Percentiles rank a stretch among this genome's conserved stretches.
Evolutionary conservation across 92 coral and sea anemone species (phyloP).

Genomic region (Virgularia gustaviana): DNA sequence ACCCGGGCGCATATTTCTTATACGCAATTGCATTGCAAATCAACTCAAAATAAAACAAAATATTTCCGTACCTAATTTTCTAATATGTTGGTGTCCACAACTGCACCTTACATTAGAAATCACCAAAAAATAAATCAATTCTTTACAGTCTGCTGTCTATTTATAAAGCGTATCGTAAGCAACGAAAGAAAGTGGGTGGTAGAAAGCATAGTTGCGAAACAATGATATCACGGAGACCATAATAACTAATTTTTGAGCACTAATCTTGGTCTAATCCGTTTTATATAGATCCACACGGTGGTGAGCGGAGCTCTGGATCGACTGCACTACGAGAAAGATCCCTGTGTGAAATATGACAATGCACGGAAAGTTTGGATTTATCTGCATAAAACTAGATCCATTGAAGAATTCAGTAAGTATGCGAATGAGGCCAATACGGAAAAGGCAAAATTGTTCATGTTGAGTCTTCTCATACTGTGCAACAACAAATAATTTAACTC

Average conservation of each 20-base stretch:
- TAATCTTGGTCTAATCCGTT: not conserved
- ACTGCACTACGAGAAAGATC: conserved; percentile 95
- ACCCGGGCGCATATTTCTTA: no score
- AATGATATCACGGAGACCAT: not conserved
- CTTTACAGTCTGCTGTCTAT: no score
- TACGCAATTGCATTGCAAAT: no score
- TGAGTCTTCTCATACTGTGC: no score
- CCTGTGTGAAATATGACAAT: conserved; percentile 96
- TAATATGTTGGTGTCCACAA: no score
- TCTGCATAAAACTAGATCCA: conserved; percentile 82
- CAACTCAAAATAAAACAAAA: no score
- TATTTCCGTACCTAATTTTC: no score
- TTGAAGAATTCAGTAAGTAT: conserved; percentile 96
- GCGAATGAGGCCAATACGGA: no score
- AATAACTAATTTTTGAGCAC: not conserved
- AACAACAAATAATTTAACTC: no score
- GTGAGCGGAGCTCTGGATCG: conserved; percentile 99
- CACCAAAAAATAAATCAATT: no score
- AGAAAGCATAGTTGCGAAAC: not conserved
- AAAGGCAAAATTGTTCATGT: no score
- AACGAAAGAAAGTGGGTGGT: not conserved
- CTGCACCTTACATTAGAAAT: no score
- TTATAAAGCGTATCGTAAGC: not conserved
- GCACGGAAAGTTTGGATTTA: conserved; percentile 98
- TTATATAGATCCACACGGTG: conserved; percentile 84